Conservation (phyloP, 2,113 vertebrate genomes). For the Protomyctophum bolini region DNA sequence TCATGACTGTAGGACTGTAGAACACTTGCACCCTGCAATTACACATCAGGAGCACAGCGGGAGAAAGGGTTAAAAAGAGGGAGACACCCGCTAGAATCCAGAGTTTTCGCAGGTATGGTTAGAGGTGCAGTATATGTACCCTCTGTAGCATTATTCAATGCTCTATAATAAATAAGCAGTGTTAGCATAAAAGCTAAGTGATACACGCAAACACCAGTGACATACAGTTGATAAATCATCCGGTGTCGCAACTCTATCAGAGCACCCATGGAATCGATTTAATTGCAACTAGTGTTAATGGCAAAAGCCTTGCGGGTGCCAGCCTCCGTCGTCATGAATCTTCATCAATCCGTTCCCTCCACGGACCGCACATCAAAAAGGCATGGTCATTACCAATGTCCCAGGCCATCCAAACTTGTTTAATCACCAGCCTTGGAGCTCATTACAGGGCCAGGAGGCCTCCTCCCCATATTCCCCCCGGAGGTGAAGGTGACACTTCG, state of each 20-base stretch:
- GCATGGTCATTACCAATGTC: conserved; percentile 26
- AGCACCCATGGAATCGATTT: conserved; percentile 30
- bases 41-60: too few species aligned
- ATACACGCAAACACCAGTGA: conserved; percentile 1
- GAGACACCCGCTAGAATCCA: too few species aligned
- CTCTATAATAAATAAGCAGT: conserved; percentile 11
- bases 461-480: conserved; percentile 3
- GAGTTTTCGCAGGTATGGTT: too few species aligned
- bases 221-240: conserved; percentile 15
- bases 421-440: conserved; percentile 36
- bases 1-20: too few species aligned
- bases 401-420: conserved; percentile 23
- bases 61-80: too few species aligned
- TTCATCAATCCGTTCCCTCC: conserved; percentile 20
- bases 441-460: conserved; percentile 27
- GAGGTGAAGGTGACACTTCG: conserved; percentile 30
- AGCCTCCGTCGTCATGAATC: conserved; percentile 17
- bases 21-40: too few species aligned
- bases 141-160: too few species aligned
- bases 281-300: conserved; percentile 38
- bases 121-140: too few species aligned
- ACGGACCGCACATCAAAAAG: conserved; percentile 26
- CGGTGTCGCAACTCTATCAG: conserved; percentile 1
- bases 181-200: neutral
- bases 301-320: conserved; percentile 13